Evolutionary conservation across 2,797 vertebrate species (phyloP).

Genomic region (Zalophus californianus): DNA sequence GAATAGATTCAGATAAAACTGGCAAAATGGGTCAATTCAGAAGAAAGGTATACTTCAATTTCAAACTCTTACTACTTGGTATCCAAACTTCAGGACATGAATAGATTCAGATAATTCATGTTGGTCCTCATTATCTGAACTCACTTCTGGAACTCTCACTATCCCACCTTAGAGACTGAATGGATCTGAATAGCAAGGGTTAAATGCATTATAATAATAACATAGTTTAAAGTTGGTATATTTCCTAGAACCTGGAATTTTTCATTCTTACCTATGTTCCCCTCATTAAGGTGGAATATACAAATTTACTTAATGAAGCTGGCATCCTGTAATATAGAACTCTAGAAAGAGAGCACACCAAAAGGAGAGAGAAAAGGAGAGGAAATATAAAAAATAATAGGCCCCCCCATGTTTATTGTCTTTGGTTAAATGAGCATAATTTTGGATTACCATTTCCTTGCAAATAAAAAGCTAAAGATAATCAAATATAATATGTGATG

Average conservation of each 20-base stretch:
- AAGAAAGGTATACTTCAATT: neutral
- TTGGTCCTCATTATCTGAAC: neutral
- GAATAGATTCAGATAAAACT: neutral
- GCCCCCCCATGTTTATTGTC: neutral
- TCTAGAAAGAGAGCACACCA: neutral
- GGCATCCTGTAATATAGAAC: neutral
- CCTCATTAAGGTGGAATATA: neutral
- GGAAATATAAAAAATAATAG: neutral
- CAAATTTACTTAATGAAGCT: neutral
- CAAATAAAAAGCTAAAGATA: slow-evolving; percentile 35
- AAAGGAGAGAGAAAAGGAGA: neutral
- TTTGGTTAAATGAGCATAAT: neutral
- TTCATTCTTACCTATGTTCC: neutral
- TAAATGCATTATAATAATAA: neutral
- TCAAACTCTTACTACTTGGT: neutral
- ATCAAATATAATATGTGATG: slow-evolving; percentile 3
- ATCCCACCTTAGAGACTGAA: neutral
- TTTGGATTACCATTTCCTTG: neutral
- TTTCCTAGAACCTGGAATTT: neutral
- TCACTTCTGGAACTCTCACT: neutral
- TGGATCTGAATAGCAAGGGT: neutral
- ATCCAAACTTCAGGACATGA: neutral
- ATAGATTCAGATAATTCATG: neutral
- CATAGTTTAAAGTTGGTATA: neutral
- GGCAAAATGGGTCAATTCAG: neutral